Base-by-base conservation (phyloP, 2,888 invertebrate species). In the Apocheima hispidaria region DNA sequence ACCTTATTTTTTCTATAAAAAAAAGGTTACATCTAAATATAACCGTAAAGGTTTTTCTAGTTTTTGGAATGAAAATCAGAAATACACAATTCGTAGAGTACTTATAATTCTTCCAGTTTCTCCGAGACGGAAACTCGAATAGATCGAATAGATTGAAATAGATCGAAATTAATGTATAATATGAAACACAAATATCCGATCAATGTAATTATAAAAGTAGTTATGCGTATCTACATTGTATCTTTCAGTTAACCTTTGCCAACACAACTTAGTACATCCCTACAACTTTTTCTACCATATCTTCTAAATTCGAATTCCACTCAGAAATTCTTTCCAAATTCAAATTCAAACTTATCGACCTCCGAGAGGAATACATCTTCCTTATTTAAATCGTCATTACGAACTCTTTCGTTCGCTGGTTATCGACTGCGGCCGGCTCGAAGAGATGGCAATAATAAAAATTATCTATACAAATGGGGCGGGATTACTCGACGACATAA, bases 391-490 rank as follows among this genome's bases (percentile, higher is more conserved):
- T 89, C 77, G 91, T 92, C 92, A 90, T 92, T 92, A 91, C 90
- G 89, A 92, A 92, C 91, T 92, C 91, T 92, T 92, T 92, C 89
- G 84, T 86, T 83, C 79, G 81, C 77, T 81, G 81, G 84, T 88
- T 90, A 91, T 90, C 89, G 86, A 82, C 81, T 77, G 86, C 85
- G 89, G 87, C 86, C 87, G 89, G 88, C 87, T 83, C 79, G 81
- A 75, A 83, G 88, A 90, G 91, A 92, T 92, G 90, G 91, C 92
- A 92, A 92, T 92, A 92, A 92, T 92, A 92, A 92, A 92, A 92
- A 92, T 92, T 92, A 92, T 92, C 92, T 92, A 92, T 92, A 92
- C 92, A 92, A 92, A 92, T 92, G 91, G 92, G 86, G 72, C 81
- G 75, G 92, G 92, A 92, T 92, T 92, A 92, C 90, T 90, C 82